Evolutionary conservation across 2,113 vertebrate species (phyloP).

Genomic region (Peromyscus leucopus): DNA sequence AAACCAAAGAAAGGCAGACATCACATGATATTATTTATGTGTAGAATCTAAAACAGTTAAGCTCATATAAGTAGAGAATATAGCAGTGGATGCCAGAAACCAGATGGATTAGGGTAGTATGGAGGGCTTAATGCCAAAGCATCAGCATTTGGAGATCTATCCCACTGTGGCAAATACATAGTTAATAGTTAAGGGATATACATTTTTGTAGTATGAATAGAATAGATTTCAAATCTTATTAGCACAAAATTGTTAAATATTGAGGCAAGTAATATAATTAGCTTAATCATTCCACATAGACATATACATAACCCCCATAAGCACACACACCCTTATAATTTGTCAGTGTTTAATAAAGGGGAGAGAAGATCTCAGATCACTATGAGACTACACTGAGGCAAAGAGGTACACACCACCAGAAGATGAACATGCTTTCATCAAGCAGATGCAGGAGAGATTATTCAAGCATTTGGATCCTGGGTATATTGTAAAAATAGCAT

Average conservation of each 20-base stretch:
- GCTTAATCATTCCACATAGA: not conserved
- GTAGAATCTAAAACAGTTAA: not conserved
- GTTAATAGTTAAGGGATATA: not conserved
- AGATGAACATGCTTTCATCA: not conserved
- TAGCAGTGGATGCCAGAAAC: not conserved
- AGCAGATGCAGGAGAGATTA: not conserved
- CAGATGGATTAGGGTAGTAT: too few species aligned
- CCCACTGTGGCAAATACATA: not conserved
- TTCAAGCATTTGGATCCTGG: not conserved
- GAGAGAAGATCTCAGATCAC: not conserved
- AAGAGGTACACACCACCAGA: not conserved
- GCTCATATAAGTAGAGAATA: not conserved
- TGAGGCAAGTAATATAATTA: not conserved
- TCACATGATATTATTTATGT: not conserved
- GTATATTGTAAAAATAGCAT: not conserved
- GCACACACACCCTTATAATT: not conserved
- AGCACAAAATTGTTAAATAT: not conserved
- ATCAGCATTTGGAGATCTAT: not conserved
- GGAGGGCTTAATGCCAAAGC: not conserved
- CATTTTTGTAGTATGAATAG: not conserved
- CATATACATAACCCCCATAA: not conserved
- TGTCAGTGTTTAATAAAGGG: not conserved
- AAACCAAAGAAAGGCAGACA: not conserved
- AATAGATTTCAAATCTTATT: constrained; percentile 1
- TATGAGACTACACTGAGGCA: not conserved